These are phyloP conservation scores for Xerus inauris DNA, from an alignment of 2,113 vertebrate species.

Conservation along the genomic window DNA sequence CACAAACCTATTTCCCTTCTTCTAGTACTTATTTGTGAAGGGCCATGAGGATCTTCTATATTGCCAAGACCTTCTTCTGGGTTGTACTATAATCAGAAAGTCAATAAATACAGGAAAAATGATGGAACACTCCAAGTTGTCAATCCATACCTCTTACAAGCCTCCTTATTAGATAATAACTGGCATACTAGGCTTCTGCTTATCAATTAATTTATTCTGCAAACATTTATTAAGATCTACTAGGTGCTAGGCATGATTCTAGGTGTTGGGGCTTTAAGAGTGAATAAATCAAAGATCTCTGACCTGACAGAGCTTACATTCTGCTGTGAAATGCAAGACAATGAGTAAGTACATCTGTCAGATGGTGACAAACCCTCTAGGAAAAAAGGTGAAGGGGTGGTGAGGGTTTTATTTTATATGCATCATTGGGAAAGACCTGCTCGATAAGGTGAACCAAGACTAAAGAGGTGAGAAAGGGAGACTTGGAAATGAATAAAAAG, in stretches of 20 bases:
- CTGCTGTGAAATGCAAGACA: not conserved
- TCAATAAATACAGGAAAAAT: not conserved
- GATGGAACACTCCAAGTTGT: not conserved
- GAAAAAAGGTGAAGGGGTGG: not conserved
- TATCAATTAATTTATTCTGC: not conserved
- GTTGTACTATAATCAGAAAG: not conserved
- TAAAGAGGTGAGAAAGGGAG: not conserved
- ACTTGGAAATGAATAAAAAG: not conserved
- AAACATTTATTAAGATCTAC: not conserved
- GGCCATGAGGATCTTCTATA: not conserved
- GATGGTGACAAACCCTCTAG: not conserved
- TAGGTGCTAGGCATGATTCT: not conserved
- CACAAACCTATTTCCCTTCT: not conserved
- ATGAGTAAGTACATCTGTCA: not conserved
- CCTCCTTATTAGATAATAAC: not conserved
- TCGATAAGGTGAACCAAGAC: not conserved
- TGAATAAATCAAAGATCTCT: not conserved
- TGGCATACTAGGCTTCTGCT: not conserved
- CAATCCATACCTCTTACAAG: not conserved
- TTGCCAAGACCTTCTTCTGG: not conserved
- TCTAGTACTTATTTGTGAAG: not conserved
- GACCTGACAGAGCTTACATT: not conserved
- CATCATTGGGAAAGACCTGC: not conserved
- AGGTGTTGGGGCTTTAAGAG: not conserved
- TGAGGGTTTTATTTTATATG: not conserved